Evolutionary conservation across 2,888 invertebrate species (phyloP).

Genomic region (Alviniconcha strummeri): DNA sequence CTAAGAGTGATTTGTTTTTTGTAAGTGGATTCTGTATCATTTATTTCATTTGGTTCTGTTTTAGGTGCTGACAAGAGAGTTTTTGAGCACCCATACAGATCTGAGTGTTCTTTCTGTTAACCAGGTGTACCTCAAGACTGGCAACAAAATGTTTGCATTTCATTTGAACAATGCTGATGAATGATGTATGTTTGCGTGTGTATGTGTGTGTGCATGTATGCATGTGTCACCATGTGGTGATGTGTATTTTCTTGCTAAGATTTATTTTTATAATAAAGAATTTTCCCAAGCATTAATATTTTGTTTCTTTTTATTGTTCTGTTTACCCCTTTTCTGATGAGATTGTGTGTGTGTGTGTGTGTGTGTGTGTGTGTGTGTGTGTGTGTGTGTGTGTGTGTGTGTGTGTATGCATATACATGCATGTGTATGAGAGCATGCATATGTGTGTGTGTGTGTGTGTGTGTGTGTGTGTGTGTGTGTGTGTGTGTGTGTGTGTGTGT

Average conservation of each 20-base stretch:
- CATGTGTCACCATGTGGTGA: neutral
- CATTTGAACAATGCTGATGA: slow-evolving; percentile 10
- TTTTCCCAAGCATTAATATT: too few relatives aligned
- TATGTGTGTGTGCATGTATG: neutral
- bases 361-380: neutral
- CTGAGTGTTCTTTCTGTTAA: slow-evolving; percentile 49
- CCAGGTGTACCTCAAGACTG: slow-evolving; percentile 51
- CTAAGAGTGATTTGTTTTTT: too few relatives aligned
- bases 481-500: neutral
- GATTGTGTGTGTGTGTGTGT: neutral
- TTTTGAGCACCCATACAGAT: slow-evolving; percentile 48
- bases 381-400: neutral
- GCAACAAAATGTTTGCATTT: slow-evolving; percentile 54
- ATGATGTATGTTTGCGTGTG: neutral
- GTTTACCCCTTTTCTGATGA: neutral
- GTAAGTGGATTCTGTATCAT: neutral
- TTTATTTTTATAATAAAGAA: too few relatives aligned
- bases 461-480: too few relatives aligned
- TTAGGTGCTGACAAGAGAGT: slow-evolving; percentile 46
- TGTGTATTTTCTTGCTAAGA: neutral
- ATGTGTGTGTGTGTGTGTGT: neutral
- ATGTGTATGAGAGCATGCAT: neutral
- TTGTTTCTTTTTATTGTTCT: too few relatives aligned
- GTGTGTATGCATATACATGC: neutral
- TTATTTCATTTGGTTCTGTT: slow-evolving; percentile 6